Conservation (phyloP, 2,888 invertebrate genomes). For the Lagria hirta region DNA sequence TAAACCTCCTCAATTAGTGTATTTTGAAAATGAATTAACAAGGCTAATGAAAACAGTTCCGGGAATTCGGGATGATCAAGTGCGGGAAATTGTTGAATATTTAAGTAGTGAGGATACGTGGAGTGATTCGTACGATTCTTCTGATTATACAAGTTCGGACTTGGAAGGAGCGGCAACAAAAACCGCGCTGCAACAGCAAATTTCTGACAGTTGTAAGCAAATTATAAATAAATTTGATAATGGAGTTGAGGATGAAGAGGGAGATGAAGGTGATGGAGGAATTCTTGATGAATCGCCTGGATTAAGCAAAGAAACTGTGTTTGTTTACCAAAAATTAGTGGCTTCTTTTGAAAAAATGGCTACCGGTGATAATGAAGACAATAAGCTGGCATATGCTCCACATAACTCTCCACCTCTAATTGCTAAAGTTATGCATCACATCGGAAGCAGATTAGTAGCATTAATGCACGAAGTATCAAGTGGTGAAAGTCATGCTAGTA, state of each 20-base stretch:
- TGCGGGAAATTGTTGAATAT: conserved; percentile 89
- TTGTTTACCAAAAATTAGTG: conserved; percentile 84
- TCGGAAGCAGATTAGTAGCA: conserved; percentile 82
- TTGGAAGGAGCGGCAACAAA: conserved; percentile 71
- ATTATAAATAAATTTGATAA: conserved; percentile 84
- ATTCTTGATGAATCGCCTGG: conserved; percentile 56
- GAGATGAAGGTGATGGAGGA: conserved; percentile 57
- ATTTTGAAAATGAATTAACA: conserved; percentile 87
- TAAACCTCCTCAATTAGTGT: conserved; percentile 83
- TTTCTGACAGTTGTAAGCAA: conserved; percentile 84
- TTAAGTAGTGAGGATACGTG: conserved; percentile 90
- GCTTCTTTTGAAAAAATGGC: conserved; percentile 82
- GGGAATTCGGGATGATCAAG: conserved; percentile 86
- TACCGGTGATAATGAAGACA: conserved; percentile 54
- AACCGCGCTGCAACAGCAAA: conserved; percentile 77
- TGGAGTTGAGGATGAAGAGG: conserved; percentile 60
- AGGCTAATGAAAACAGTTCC: conserved; percentile 92
- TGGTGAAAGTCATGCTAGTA: conserved; percentile 63
- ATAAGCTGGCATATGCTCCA: conserved; percentile 39
- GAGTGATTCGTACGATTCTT: conserved; percentile 92
- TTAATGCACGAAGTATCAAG: conserved; percentile 91
- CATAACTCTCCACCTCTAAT: conserved; percentile 80
- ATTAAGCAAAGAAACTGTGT: conserved; percentile 73
- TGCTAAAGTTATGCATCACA: conserved; percentile 90
- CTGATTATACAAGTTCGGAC: conserved; percentile 88